Percentiles rank a stretch among this genome's conserved stretches.
Conservation (phyloP, 2,888 invertebrate species). For the Toxonevra muliebris region DNA sequence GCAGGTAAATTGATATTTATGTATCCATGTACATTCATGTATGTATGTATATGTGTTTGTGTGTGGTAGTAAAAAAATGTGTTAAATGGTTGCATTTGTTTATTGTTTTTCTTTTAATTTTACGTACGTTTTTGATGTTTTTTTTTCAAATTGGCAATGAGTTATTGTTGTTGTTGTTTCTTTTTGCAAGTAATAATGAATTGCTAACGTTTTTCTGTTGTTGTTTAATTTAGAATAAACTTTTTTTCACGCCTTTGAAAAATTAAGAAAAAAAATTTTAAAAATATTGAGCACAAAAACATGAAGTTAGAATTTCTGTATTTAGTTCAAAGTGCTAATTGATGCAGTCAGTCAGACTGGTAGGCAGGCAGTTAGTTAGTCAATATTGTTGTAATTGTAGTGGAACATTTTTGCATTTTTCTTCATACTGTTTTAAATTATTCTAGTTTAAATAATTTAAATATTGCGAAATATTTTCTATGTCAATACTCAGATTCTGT, state of each 20-base stretch:
- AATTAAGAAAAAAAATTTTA: conserved; percentile 28
- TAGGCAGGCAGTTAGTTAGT: not conserved
- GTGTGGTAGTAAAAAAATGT: conserved; percentile 1
- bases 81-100: conserved; percentile 14
- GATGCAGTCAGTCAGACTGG: conserved; percentile 37
- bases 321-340: conserved; percentile 51
- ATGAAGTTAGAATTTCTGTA: conserved; percentile 4
- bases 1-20: conserved; percentile 74
- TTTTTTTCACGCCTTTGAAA: conserved; percentile 25
- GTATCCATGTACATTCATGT: conserved; percentile 8
- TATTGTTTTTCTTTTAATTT: not conserved
- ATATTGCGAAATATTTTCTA: conserved; percentile 3
- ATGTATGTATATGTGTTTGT: conserved; percentile 16
- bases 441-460: not conserved
- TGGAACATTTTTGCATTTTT: not conserved
- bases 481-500: not conserved
- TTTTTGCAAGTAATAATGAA: conserved; percentile 55
- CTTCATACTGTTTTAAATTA: not conserved
- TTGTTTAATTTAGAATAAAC: not conserved
- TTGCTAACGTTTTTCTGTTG: conserved; percentile 53
- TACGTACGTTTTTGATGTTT: conserved; percentile 42
- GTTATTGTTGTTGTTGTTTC: conserved; percentile 46
- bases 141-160: conserved; percentile 59
- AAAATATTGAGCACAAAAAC: conserved; percentile 12
- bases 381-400: not conserved